Conservation (phyloP, 2,797 vertebrate genomes). For the Schizothorax lantsangensis region DNA sequence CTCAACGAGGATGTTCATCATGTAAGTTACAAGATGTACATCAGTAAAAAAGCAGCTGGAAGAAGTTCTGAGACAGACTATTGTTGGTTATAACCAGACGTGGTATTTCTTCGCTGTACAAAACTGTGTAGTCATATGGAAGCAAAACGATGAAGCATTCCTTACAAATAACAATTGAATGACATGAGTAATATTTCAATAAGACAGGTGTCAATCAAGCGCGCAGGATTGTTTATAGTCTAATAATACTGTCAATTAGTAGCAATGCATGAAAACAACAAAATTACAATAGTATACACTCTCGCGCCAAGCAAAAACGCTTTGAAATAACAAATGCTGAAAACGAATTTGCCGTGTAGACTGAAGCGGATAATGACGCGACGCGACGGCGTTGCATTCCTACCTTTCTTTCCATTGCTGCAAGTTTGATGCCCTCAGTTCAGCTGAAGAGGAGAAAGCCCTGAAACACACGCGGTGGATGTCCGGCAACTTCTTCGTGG, state of each 20-base stretch:
- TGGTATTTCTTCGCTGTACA: background rate
- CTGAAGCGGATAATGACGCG: constrained; percentile 42
- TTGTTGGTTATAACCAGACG: background rate
- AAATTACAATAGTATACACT: background rate
- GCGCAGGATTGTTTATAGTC: background rate
- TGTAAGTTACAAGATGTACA: background rate
- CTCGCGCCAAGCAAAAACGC: background rate
- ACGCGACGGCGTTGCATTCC: constrained; percentile 53
- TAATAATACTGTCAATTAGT: background rate
- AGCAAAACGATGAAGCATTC: background rate
- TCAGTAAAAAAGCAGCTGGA: constrained; percentile 3
- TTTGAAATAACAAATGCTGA: constrained; percentile 73
- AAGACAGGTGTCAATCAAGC: constrained; percentile 37
- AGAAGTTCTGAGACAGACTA: constrained; percentile 21
- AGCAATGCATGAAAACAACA: background rate
- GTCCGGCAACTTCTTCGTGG: constrained; percentile 54
- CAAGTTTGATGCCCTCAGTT: constrained; percentile 50
- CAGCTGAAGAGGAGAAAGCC: background rate
- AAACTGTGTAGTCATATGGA: background rate
- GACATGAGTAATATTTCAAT: background rate
- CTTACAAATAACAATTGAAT: background rate
- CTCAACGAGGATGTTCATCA: background rate
- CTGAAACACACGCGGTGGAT: background rate
- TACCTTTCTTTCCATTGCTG: constrained; percentile 70
- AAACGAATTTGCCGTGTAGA: constrained; percentile 73